Base-by-base conservation (phyloP, 2,113 vertebrate species). In the Loxodonta africana region DNA sequence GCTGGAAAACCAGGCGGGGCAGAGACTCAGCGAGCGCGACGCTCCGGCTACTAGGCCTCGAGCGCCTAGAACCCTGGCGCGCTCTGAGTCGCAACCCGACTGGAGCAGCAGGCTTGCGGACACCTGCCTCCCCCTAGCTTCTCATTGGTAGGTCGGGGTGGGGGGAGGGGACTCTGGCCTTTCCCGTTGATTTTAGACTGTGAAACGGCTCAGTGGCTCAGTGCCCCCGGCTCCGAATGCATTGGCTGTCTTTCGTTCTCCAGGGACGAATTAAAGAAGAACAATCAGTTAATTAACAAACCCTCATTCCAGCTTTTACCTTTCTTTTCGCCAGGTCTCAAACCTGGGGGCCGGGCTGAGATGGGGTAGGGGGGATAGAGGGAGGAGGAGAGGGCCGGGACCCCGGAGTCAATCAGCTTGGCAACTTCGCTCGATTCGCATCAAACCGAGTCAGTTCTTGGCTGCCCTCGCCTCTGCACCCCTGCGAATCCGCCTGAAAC, bases 271-370 rank as follows among this genome's bases (percentile, higher is more conserved):
- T 99, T 99, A 99, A 99, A 99, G 98, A 98, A 99, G 98, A 98
- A 98, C 98, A 99, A 99, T 98, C 99, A 99, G 99, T 99, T 99
- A 99, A 99, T 99, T 99, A 99, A 98, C 98, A 99, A 99, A 98
- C 98, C 98, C 98, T 98, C 97, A 96, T 98, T 98, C 98, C 95
- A 93, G 97, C 98, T 97, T 98, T 97, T 97, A 98, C 98, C 98
- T 97, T 97, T 90, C 62, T 97, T 96, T 98, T 97, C 82, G 26
- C 96, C 44, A 12, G 73, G 89, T 86, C 94, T 88, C 86, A 82
- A 77, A 83, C 51, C 78, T 44, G 53, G 96, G 95, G 7, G 6
- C 93, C 17, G 20, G 69, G 86, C 48, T 85, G 20, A 76, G 77
- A 51, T 33, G 30, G 10, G 82, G 97, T 91, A 23, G 84, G 71